Conservation (phyloP, 2,113 vertebrate species). For the Chitala chitala region DNA sequence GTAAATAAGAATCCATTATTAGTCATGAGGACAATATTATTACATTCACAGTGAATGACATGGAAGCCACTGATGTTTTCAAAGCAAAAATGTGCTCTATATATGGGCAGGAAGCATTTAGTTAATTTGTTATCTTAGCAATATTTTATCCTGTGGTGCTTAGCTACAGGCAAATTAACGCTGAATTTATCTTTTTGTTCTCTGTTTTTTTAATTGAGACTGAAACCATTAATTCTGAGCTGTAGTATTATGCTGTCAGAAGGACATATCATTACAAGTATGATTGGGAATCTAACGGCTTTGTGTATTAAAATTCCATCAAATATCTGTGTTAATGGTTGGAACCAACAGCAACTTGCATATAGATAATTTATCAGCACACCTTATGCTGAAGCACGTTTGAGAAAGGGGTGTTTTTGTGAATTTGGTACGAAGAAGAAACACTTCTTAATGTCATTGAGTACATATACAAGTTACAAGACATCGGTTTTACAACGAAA, state of each 20-base stretch:
- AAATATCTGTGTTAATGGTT: too few relatives aligned
- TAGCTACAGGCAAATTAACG: constrained; percentile 19
- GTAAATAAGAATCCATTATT: neutral
- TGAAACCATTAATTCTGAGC: neutral
- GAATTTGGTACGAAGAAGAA: too few relatives aligned
- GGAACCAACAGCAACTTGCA: too few relatives aligned
- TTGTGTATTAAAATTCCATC: neutral
- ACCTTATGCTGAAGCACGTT: too few relatives aligned
- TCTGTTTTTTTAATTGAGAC: neutral
- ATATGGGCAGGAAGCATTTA: constrained; percentile 16
- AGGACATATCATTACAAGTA: neutral
- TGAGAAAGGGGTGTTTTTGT: too few relatives aligned
- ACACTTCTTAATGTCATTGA: too few relatives aligned
- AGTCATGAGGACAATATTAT: neutral
- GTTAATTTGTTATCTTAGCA: constrained; percentile 4
- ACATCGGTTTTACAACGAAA: too few relatives aligned
- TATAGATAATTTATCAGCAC: too few relatives aligned
- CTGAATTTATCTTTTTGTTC: neutral
- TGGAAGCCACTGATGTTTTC: neutral
- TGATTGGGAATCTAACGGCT: neutral
- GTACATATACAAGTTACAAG: too few relatives aligned
- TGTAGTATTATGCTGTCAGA: neutral
- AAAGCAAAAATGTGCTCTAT: neutral
- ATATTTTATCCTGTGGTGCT: constrained; percentile 5
- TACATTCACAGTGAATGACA: neutral